Percentiles rank a stretch among this genome's conserved stretches.
These are phyloP conservation scores for Ethmia dodecea DNA, from an alignment of 2,888 invertebrate genomes.

Conservation along the genomic window DNA sequence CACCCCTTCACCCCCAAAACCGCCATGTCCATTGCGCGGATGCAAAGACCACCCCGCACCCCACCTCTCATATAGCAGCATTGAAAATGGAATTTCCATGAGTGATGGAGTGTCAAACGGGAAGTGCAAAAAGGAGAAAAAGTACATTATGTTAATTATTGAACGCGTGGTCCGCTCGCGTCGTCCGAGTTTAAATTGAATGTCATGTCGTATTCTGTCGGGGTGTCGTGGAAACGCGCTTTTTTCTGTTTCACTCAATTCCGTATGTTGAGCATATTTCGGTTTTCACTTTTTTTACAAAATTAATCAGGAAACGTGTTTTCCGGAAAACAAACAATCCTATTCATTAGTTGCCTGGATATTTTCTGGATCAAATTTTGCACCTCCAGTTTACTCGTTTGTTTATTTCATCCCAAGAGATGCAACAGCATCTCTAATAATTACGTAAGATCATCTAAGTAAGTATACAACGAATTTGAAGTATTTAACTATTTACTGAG, in stretches of 20 bases:
- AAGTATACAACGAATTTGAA: too few relatives aligned
- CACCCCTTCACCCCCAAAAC: slow-evolving; percentile 67
- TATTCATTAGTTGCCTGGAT: too few relatives aligned
- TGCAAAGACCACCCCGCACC: slow-evolving; percentile 70
- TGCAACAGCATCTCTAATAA: too few relatives aligned
- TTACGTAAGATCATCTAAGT: too few relatives aligned
- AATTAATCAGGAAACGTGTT: slow-evolving; percentile 20
- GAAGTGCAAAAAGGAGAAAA: slow-evolving; percentile 75
- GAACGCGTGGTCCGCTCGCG: slow-evolving; percentile 59
- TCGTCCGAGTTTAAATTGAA: slow-evolving; percentile 72
- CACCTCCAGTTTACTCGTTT: too few relatives aligned
- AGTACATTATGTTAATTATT: slow-evolving; percentile 77
- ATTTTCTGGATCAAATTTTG: too few relatives aligned
- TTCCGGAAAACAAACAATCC: slow-evolving; percentile 1
- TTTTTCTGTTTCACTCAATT: slow-evolving; percentile 40
- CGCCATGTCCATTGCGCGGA: slow-evolving; percentile 75
- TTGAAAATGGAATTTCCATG: slow-evolving; percentile 78
- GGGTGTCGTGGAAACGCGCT: slow-evolving; percentile 36
- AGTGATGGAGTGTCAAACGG: slow-evolving; percentile 78
- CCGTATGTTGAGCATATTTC: slow-evolving; percentile 29
- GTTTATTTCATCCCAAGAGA: too few relatives aligned
- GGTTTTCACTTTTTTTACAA: slow-evolving; percentile 26
- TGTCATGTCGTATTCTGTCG: slow-evolving; percentile 59
- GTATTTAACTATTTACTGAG: too few relatives aligned
- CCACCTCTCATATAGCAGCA: slow-evolving; percentile 68